Evolutionary conservation across 2,888 invertebrate species (phyloP).

Genomic region (Xanthorhoe designata): DNA sequence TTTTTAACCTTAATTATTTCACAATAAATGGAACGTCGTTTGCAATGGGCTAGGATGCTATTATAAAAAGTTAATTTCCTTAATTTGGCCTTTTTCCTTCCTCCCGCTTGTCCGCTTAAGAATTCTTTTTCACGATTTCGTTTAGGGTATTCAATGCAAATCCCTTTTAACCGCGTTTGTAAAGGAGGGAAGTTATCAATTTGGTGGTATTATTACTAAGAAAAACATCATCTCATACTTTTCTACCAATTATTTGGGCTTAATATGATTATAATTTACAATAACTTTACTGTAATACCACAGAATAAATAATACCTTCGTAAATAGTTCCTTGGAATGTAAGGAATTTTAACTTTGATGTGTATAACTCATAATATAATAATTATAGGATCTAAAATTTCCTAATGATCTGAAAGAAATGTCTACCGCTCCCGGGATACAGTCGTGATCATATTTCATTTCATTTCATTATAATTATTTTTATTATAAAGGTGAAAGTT

Average conservation of each 20-base stretch:
- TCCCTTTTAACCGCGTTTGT: constrained; percentile 9
- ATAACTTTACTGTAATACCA: not conserved
- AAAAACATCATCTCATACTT: not conserved
- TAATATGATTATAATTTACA: not conserved
- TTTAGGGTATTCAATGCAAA: constrained; percentile 48
- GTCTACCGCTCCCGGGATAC: too few relatives aligned
- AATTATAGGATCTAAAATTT: too few relatives aligned
- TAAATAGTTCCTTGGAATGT: too few relatives aligned
- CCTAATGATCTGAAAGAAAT: too few relatives aligned
- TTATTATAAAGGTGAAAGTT: too few relatives aligned
- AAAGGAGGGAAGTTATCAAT: constrained; percentile 2
- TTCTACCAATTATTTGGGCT: too few relatives aligned
- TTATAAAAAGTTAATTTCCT: constrained; percentile 81
- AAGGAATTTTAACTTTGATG: too few relatives aligned
- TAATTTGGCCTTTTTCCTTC: constrained; percentile 73
- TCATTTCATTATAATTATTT: too few relatives aligned
- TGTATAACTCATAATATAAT: too few relatives aligned
- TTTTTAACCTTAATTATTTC: constrained; percentile 67
- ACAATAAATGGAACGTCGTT: constrained; percentile 79
- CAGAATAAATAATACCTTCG: too few relatives aligned
- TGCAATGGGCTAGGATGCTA: constrained; percentile 65
- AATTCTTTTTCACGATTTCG: constrained; percentile 57
- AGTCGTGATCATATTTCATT: too few relatives aligned
- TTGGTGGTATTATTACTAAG: not conserved
- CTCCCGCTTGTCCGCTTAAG: constrained; percentile 60